Evolutionary conservation across 2,888 invertebrate genomes (phyloP), one percentile per base, ranked within the genome.

Genomic region (Torymus auratus): DNA sequence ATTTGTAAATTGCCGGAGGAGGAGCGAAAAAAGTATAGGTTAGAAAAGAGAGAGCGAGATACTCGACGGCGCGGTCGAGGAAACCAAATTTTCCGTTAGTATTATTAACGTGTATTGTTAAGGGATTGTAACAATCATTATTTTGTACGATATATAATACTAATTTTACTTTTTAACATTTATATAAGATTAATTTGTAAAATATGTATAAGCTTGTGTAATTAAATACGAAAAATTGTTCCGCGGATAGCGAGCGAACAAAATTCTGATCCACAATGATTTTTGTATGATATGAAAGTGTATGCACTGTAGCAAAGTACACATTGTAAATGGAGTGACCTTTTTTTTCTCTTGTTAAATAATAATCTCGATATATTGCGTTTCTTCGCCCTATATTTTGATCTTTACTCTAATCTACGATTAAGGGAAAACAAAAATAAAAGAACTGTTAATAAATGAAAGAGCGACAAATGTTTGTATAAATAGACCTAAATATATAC

Each of bases 361-460:
- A 7, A 79, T 68, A 68, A 61, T 11, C 14, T 58, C 55, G 41
- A 41, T n/a, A n/a, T n/a, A n/a, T 50, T 78, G n/a, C 61, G 68
- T 73, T 53, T 50, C 50, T 62, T 41, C 41, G n/a, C 13, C 11
- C 52, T n/a, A 78, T 52, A 13, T 17, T 41, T 61, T 55, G 10
- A 53, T 14, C 60, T 23, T 60, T 14, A 15, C 23, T 58, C 15
- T 17, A 71, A 80, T 53, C 64, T 41, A 64, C 14, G 7, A 7
- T 7, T 41, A 41, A 7, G 7, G 28, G 7, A 28, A 7, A 28
- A 28, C 2, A 28, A 4, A 41, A 58, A 60, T 20, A 41, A 79
- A 70, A 14, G 15, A 70, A 76, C 55, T 75, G 75, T 80, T 80
- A 67, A 75, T 67, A 71, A 80, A 65, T 41, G 41, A 41, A 41